A percentile compares a stretch with the other conserved stretches of the same genome.
phyloP scores from a whole-genome alignment of 2,113 vertebrate species.

The Oncorhynchus gorbuscha region DNA sequence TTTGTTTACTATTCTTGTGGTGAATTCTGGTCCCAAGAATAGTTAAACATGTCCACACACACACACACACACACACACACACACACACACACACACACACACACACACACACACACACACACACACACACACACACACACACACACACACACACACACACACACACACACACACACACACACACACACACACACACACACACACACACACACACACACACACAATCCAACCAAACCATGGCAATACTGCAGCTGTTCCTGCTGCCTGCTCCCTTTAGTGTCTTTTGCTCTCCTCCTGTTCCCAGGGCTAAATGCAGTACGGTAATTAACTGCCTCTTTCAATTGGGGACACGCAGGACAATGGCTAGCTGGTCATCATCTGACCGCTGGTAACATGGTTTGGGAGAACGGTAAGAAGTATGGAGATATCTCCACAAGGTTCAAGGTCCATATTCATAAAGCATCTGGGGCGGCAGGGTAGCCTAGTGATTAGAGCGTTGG shows the following conservation, averaged over 20 bases:
- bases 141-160: background rate
- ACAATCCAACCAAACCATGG: background rate
- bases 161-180: background rate
- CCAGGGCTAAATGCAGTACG: background rate
- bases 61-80: background rate
- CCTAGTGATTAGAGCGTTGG: no score
- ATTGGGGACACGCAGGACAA: background rate
- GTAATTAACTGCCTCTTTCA: background rate
- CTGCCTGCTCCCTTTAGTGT: background rate
- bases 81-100: conserved; percentile 4
- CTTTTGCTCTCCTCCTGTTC: background rate
- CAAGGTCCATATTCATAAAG: no score
- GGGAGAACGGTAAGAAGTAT: background rate
- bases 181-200: conserved; percentile 3
- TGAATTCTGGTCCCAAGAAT: no score
- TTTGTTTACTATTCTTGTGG: no score
- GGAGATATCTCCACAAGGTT: background rate
- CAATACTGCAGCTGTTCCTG: background rate
- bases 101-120: background rate
- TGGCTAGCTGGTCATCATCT: background rate
- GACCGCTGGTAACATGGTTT: background rate
- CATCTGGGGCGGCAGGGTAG: no score
- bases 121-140: conserved; percentile 5
- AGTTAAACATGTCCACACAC: no score
- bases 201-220: background rate